These are phyloP conservation scores for Antrozous pallidus DNA, from an alignment of 2,797 vertebrate species.

Conservation along the genomic window DNA sequence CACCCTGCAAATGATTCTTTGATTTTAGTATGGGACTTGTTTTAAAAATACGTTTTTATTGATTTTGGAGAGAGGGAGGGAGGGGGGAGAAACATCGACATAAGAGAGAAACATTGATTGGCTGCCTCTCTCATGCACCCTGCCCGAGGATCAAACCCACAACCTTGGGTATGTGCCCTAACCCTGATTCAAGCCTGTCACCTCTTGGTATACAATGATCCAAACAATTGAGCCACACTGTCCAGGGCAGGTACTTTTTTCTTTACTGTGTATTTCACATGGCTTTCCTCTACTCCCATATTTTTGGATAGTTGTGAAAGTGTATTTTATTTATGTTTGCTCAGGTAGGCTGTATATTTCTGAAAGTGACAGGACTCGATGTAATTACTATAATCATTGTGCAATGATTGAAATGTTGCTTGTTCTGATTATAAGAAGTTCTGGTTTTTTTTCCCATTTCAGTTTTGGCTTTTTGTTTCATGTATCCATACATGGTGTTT, in stretches of 20 bases:
- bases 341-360: neutral
- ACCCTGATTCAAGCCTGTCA: no score
- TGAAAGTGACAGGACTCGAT: neutral
- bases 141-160: no score
- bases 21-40: neutral
- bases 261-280: neutral
- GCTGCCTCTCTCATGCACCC: no score
- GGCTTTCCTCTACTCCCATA: neutral
- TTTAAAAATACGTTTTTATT: no score
- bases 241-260: neutral
- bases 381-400: neutral
- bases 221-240: no score
- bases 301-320: neutral
- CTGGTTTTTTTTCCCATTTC: neutral
- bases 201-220: no score
- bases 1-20: neutral
- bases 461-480: neutral
- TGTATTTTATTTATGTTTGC: conserved; percentile 15
- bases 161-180: no score
- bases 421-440: neutral
- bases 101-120: no score
- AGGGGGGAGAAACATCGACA: no score
- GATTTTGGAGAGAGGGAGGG: no score
- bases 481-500: neutral
- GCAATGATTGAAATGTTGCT: neutral